A percentile compares a stretch with the other conserved stretches of the same genome.
Conservation (phyloP, 2,797 vertebrate genomes). For the Chelon auratus region DNA sequence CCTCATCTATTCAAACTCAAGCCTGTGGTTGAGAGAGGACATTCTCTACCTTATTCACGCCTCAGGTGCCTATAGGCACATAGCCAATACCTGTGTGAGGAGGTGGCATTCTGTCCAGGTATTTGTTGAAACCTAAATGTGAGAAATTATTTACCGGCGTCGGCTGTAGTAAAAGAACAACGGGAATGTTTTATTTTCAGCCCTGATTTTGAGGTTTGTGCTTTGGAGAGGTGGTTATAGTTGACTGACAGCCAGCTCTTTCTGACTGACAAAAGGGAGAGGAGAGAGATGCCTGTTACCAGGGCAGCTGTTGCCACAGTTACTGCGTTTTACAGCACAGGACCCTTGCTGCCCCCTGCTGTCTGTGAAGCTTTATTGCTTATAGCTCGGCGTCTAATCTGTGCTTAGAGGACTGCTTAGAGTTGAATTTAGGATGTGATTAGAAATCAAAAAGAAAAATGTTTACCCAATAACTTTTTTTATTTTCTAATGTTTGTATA, state of each 20-base stretch:
- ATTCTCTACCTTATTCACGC: conserved; percentile 28
- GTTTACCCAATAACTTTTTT: no score
- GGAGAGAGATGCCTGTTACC: conserved; percentile 82
- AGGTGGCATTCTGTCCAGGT: background rate
- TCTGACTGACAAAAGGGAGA: conserved; percentile 84
- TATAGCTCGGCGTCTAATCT: background rate
- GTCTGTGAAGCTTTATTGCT: conserved; percentile 63
- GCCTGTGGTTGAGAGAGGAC: conserved; percentile 28
- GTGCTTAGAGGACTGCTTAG: background rate
- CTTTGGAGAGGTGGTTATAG: conserved; percentile 56
- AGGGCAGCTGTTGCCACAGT: conserved; percentile 85
- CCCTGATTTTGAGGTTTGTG: conserved; percentile 36
- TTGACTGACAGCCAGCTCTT: conserved; percentile 83
- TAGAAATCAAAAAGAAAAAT: no score
- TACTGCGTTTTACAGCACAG: conserved; percentile 75
- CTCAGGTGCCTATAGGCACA: conserved; percentile 23
- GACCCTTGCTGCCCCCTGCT: conserved; percentile 78
- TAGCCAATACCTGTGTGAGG: conserved; percentile 3
- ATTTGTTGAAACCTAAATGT: conserved; percentile 3
- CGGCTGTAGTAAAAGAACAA: background rate
- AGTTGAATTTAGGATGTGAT: background rate
- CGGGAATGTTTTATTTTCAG: conserved; percentile 1
- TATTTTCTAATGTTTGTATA: no score
- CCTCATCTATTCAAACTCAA: conserved; percentile 60
- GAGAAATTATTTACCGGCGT: background rate